A percentile compares a stretch with the other conserved stretches of the same genome.
Evolutionary conservation across 2,113 vertebrate species (phyloP).

Genomic region (Leucopsar rothschildi): DNA sequence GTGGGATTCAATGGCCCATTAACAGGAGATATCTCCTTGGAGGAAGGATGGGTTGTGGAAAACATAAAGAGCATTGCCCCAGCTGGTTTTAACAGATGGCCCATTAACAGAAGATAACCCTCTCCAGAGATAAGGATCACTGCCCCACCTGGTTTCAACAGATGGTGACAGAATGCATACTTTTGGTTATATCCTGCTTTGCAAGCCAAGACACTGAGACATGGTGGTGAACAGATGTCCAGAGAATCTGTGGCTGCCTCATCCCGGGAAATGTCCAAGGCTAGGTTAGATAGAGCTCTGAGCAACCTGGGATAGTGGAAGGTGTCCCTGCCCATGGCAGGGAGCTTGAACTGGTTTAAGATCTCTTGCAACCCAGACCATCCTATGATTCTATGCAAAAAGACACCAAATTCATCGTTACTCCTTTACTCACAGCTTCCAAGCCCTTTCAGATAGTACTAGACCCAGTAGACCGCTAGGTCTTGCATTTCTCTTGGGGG

Average conservation of each 20-base stretch:
- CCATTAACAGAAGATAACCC: too few species aligned
- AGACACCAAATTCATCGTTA: not conserved
- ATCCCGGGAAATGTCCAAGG: not conserved
- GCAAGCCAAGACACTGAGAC: too few species aligned
- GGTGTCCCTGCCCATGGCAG: not conserved
- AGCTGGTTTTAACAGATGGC: too few species aligned
- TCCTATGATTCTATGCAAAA: not conserved
- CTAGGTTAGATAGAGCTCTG: not conserved
- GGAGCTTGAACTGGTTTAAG: not conserved
- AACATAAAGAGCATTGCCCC: too few species aligned
- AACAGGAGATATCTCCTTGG: too few species aligned
- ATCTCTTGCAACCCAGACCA: not conserved
- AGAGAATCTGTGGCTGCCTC: not conserved
- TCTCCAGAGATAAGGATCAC: too few species aligned
- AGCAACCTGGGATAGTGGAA: not conserved
- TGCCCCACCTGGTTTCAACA: too few species aligned
- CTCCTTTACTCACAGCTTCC: not conserved
- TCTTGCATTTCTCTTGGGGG: not conserved
- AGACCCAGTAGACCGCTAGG: not conserved
- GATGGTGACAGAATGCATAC: too few species aligned
- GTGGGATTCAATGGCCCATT: too few species aligned
- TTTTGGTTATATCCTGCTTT: too few species aligned
- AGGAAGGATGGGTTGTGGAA: too few species aligned
- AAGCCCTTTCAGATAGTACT: not conserved
- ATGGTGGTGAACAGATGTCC: not conserved